Evolutionary conservation across 2,113 vertebrate genomes (phyloP).

Genomic region (Xenopus tropicalis): DNA sequence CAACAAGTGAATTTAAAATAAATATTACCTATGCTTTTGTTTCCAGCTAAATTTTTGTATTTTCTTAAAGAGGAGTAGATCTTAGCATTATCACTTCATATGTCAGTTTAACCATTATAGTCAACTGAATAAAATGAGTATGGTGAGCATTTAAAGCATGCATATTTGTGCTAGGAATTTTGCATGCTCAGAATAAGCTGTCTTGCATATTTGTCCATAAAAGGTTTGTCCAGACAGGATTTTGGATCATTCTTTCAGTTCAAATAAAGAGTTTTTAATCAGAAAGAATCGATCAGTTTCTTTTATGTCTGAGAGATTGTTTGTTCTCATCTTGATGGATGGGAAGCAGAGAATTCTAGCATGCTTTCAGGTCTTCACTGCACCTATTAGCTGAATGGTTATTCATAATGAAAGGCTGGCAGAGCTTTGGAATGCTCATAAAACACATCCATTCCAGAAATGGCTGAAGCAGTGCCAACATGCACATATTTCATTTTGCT

Average conservation of each 20-base stretch:
- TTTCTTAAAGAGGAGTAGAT: too few relatives aligned
- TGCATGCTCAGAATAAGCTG: too few relatives aligned
- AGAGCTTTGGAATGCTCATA: constrained; percentile 23
- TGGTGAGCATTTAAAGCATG: too few relatives aligned
- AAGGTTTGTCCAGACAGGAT: not conserved
- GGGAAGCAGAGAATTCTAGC: constrained; percentile 19
- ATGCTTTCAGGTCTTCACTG: constrained; percentile 19
- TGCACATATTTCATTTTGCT: constrained; percentile 17
- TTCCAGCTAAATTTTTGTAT: too few relatives aligned
- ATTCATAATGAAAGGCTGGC: constrained; percentile 32
- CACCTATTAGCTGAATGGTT: constrained; percentile 30
- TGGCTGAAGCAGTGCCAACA: constrained; percentile 21
- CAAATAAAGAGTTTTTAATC: constrained; percentile 8
- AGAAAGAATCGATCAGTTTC: constrained; percentile 30
- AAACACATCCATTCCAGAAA: constrained; percentile 27
- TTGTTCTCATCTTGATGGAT: constrained; percentile 20
- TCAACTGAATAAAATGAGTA: too few relatives aligned
- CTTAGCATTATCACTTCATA: too few relatives aligned
- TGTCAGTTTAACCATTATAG: too few relatives aligned
- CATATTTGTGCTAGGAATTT: too few relatives aligned
- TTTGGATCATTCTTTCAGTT: constrained; percentile 4
- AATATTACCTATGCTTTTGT: too few relatives aligned
- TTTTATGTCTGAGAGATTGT: constrained; percentile 24
- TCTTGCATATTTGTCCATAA: too few relatives aligned
- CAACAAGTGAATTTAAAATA: too few relatives aligned